These are phyloP conservation scores for Darevskia nairensis DNA, from an alignment of 2,797 vertebrate species.

Conservation along the genomic window DNA sequence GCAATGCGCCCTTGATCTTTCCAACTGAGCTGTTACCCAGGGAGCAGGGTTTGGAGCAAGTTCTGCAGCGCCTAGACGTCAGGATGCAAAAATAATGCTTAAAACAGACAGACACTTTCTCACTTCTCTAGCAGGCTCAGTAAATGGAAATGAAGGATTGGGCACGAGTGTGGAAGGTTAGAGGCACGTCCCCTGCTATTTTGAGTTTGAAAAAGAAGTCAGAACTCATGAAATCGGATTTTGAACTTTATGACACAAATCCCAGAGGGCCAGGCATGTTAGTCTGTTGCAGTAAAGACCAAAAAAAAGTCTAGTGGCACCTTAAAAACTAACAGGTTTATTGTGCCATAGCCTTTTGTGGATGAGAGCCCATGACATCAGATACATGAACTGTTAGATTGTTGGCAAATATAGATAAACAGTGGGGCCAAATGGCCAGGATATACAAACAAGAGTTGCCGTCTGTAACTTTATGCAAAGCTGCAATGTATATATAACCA, in stretches of 20 bases:
- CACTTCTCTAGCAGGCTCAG: constrained; percentile 76
- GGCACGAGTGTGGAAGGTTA: constrained; percentile 44
- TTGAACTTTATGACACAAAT: constrained; percentile 36
- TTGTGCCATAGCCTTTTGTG: constrained; percentile 8
- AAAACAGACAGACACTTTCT: constrained; percentile 76
- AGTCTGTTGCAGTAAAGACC: neutral
- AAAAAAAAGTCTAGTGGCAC: neutral
- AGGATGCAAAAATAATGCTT: constrained; percentile 70
- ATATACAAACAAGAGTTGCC: neutral
- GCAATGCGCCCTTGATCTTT: constrained; percentile 68
- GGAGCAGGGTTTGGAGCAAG: constrained; percentile 76
- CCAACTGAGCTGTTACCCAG: constrained; percentile 79
- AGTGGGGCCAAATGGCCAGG: neutral
- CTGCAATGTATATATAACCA: neutral
- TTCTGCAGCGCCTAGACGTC: constrained; percentile 73
- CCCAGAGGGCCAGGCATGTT: neutral
- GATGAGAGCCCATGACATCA: neutral
- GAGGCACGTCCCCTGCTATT: constrained; percentile 75
- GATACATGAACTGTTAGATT: neutral
- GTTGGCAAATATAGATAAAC: constrained; percentile 10
- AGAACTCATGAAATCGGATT: constrained; percentile 67
- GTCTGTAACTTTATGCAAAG: neutral
- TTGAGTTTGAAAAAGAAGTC: constrained; percentile 67
- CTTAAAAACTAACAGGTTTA: constrained; percentile 13
- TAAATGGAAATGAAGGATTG: constrained; percentile 61